Conservation (phyloP, 2,113 vertebrate genomes). For the Siniperca knerii region DNA sequence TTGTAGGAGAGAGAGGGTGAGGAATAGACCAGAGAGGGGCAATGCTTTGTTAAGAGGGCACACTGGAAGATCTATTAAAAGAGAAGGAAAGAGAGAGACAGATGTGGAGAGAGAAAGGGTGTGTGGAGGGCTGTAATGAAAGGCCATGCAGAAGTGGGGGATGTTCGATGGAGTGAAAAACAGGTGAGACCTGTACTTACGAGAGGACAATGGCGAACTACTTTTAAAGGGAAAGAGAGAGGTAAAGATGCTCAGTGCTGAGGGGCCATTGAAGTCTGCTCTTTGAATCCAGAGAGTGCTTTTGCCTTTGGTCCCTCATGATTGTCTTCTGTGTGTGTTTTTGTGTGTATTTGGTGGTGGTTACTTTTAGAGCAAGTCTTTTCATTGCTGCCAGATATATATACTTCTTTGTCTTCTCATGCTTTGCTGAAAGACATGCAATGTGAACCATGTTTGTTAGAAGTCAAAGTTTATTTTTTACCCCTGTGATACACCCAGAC, state of each 20-base stretch:
- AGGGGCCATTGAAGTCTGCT: slow-evolving; percentile 49
- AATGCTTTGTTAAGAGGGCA: slow-evolving; percentile 52
- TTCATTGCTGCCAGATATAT: slow-evolving; percentile 5
- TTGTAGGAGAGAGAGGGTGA: slow-evolving; percentile 10
- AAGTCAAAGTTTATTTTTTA: slow-evolving; percentile 29
- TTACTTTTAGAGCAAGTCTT: not conserved
- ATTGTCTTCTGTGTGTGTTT: not conserved
- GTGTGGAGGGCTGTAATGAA: slow-evolving; percentile 23
- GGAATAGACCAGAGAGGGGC: slow-evolving; percentile 9
- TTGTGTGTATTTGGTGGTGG: not conserved
- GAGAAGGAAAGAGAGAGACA: slow-evolving; percentile 12
- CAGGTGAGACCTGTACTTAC: slow-evolving; percentile 57
- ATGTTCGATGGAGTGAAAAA: slow-evolving; percentile 47
- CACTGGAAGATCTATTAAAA: slow-evolving; percentile 45
- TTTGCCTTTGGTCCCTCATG: slow-evolving; percentile 31
- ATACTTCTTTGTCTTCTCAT: slow-evolving; percentile 2
- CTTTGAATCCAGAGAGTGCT: slow-evolving; percentile 47
- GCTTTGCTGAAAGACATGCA: slow-evolving; percentile 3
- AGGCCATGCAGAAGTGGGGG: slow-evolving; percentile 42
- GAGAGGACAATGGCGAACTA: slow-evolving; percentile 54
- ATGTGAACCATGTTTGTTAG: slow-evolving; percentile 14
- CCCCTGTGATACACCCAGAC: not conserved
- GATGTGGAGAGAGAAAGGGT: slow-evolving; percentile 15
- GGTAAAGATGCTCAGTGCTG: slow-evolving; percentile 28
- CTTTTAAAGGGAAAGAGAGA: slow-evolving; percentile 44